Evolutionary conservation across 2,113 vertebrate species (phyloP).

Genomic region (Cyanocitta stelleri): DNA sequence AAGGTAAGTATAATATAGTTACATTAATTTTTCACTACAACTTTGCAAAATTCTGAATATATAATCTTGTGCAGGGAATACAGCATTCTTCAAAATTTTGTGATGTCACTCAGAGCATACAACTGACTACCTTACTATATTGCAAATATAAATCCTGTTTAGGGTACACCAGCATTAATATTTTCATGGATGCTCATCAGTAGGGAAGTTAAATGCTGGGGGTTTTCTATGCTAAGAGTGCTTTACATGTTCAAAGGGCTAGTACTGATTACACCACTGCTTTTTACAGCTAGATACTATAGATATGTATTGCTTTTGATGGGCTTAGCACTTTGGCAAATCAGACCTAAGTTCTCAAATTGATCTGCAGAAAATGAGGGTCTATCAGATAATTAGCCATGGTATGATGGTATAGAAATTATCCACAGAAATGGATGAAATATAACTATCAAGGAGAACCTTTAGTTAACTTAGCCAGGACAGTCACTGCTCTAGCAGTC

Average conservation of each 20-base stretch:
- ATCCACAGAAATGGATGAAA: not conserved
- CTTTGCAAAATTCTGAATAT: not conserved
- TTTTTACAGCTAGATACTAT: not conserved
- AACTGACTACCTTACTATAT: not conserved
- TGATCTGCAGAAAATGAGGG: not conserved
- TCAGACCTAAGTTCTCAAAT: not conserved
- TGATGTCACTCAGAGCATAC: not conserved
- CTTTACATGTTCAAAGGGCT: not conserved
- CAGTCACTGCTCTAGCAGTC: not conserved
- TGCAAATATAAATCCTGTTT: not conserved
- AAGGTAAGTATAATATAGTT: not conserved
- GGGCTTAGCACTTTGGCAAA: not conserved
- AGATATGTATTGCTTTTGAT: not conserved
- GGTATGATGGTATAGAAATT: not conserved
- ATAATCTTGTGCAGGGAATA: not conserved
- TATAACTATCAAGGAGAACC: not conserved
- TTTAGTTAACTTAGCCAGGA: not conserved
- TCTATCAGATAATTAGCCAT: not conserved
- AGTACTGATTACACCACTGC: not conserved
- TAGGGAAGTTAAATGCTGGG: not conserved
- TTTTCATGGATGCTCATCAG: not conserved
- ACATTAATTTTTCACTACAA: not conserved
- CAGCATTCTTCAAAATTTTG: not conserved
- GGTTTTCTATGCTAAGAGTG: rapidly evolving
- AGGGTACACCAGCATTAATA: not conserved